phyloP scores from a whole-genome alignment of 2,888 invertebrate genomes.

The Eustalomyia histrio region DNA sequence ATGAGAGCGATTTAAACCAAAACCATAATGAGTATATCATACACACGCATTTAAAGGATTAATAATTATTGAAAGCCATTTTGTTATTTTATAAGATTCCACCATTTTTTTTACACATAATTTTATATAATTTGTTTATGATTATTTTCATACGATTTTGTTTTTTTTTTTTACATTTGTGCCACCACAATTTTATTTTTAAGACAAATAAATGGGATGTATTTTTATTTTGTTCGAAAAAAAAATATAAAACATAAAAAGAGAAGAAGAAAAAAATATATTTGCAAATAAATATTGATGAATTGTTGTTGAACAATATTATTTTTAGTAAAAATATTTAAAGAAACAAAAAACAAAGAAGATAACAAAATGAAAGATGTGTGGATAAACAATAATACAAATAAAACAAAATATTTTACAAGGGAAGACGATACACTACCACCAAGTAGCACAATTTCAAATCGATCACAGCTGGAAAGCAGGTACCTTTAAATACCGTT shows the following conservation, averaged over 20 bases:
- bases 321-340: constrained; percentile 35
- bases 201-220: constrained; percentile 60
- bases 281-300: constrained; percentile 76
- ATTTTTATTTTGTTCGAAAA: constrained; percentile 67
- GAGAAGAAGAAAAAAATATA: constrained; percentile 75
- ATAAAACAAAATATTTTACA: constrained; percentile 21
- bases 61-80: constrained; percentile 40
- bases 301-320: constrained; percentile 51
- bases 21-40: background rate
- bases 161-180: constrained; percentile 69
- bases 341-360: constrained; percentile 28
- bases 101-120: constrained; percentile 62
- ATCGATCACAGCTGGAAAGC: too few relatives aligned
- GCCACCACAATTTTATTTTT: constrained; percentile 73
- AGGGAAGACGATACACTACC: constrained; percentile 1
- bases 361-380: constrained; percentile 21
- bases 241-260: constrained; percentile 74
- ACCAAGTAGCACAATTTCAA: background rate
- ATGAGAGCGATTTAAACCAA: background rate
- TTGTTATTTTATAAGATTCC: constrained; percentile 54
- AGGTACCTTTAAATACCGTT: too few relatives aligned
- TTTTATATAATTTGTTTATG: constrained; percentile 39
- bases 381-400: constrained; percentile 24
- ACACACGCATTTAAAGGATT: background rate
- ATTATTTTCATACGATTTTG: constrained; percentile 46